A percentile compares a stretch with the other conserved stretches of the same genome.
Conservation (phyloP, 2,797 vertebrate species). For the Tinamus major region DNA sequence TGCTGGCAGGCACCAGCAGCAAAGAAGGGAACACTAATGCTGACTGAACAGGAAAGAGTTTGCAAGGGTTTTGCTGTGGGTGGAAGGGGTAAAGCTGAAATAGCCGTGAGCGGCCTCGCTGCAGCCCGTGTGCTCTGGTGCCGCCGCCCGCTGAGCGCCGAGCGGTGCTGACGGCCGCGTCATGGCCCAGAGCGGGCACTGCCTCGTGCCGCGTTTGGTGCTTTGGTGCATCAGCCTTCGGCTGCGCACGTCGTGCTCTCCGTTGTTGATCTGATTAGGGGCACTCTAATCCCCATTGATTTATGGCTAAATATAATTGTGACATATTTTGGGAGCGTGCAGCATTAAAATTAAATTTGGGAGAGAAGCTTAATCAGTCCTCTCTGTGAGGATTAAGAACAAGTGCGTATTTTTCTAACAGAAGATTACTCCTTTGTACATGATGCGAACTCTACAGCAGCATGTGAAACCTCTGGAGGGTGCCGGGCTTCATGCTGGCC, state of each 20-base stretch:
- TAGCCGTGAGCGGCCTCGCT: background rate
- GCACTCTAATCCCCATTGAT: background rate
- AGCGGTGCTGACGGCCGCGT: too few species aligned
- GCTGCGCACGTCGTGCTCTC: background rate
- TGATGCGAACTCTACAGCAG: accelerated
- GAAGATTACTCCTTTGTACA: background rate
- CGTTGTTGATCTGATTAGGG: background rate
- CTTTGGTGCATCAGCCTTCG: background rate
- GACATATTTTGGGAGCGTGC: background rate
- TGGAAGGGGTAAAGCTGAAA: background rate
- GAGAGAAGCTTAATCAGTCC: constrained; percentile 13
- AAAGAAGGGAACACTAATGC: too few species aligned
- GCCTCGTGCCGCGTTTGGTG: background rate
- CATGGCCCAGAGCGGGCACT: background rate
- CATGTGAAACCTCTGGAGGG: background rate
- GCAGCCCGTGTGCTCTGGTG: background rate
- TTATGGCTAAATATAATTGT: background rate
- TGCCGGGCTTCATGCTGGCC: background rate
- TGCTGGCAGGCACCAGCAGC: background rate
- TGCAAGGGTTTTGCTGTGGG: background rate
- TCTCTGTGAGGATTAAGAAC: background rate
- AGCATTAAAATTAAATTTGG: background rate
- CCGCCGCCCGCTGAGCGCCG: background rate
- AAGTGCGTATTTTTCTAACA: background rate
- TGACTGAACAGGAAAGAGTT: too few species aligned